These are phyloP conservation scores for Sinocyclocheilus anophthalmus DNA, from an alignment of 2,113 vertebrate genomes.

Conservation along the genomic window DNA sequence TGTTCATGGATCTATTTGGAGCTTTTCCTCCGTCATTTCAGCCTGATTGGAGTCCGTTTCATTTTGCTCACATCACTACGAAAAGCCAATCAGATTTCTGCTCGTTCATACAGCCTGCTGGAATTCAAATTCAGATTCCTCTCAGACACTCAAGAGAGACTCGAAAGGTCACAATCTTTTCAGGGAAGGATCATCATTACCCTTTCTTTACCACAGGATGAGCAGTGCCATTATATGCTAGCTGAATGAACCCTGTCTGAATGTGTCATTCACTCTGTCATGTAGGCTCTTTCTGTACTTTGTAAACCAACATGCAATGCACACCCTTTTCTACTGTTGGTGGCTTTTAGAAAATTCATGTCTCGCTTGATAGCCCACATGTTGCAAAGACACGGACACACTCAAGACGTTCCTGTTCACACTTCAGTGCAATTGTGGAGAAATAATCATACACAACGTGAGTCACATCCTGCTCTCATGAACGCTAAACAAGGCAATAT, in stretches of 20 bases:
- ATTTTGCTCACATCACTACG: constrained; percentile 28
- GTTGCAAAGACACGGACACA: neutral
- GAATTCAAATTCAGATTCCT: constrained; percentile 46
- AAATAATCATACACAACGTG: constrained; percentile 29
- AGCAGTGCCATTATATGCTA: constrained; percentile 40
- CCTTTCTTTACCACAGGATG: constrained; percentile 49
- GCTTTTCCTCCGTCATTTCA: constrained; percentile 37
- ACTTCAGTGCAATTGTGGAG: constrained; percentile 25
- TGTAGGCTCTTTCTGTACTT: constrained; percentile 32
- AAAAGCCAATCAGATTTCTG: constrained; percentile 46
- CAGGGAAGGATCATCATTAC: constrained; percentile 52
- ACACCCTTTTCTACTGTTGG: neutral
- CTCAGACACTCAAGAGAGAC: constrained; percentile 33
- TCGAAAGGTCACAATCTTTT: constrained; percentile 59
- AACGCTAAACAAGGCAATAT: constrained; percentile 24
- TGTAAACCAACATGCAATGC: constrained; percentile 2
- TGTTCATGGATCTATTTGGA: constrained; percentile 46
- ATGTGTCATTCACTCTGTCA: constrained; percentile 39
- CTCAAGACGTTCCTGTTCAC: constrained; percentile 15
- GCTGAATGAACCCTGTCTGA: constrained; percentile 41
- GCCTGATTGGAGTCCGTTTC: constrained; percentile 43
- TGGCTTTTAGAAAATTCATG: neutral
- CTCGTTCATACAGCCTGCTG: constrained; percentile 27
- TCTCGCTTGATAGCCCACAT: neutral
- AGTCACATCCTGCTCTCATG: constrained; percentile 36